phyloP scores from a whole-genome alignment of 2,797 vertebrate genomes.

The Orientallactaga sibirica region DNA sequence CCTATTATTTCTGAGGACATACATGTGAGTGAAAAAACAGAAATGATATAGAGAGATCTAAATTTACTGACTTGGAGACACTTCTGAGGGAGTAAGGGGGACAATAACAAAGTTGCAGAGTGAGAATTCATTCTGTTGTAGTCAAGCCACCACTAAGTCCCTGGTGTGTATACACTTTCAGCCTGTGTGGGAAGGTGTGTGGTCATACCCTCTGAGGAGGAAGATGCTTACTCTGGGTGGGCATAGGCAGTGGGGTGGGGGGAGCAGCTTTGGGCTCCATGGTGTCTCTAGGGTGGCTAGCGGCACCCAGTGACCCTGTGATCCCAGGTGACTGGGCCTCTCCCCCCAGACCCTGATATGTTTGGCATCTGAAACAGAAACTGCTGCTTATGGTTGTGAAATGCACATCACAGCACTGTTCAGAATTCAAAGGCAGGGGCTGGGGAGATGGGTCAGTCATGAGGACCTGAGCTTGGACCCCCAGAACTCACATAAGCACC shows the following conservation, averaged over 20 bases:
- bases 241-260: too few relatives aligned
- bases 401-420: neutral
- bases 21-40: neutral
- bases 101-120: neutral
- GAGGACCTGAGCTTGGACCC: too few relatives aligned
- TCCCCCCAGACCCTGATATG: neutral
- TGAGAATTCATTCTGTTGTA: neutral
- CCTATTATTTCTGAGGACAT: neutral
- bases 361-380: neutral
- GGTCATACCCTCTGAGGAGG: neutral
- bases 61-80: too few relatives aligned
- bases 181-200: neutral
- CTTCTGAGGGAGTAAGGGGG: neutral
- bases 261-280: neutral
- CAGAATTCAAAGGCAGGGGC: conserved; percentile 44
- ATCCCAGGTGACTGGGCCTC: neutral
- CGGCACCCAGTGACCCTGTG: fast-evolving
- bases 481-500: too few relatives aligned
- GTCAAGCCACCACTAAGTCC: neutral
- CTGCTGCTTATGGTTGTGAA: neutral
- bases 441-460: too few relatives aligned
- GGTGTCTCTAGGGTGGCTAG: neutral
- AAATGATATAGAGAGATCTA: neutral
- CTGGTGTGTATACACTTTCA: fast-evolving
- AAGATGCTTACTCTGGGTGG: neutral